Evolutionary conservation across 1,140 invertebrate genomes (phyloP).

Genomic region (Geopemphigus sp.): DNA sequence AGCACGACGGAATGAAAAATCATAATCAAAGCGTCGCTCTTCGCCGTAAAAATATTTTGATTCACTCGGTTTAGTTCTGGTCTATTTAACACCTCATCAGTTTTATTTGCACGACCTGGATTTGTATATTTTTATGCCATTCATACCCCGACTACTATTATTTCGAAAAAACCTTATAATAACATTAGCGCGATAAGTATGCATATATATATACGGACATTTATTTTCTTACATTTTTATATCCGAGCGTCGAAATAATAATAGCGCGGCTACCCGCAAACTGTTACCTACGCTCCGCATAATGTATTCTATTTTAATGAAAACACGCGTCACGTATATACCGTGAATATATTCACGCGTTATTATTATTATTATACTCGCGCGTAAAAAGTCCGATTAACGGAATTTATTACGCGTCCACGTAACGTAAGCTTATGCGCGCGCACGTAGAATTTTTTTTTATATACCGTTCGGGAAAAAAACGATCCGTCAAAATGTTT

Average conservation of each 20-base stretch:
- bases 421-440: not conserved
- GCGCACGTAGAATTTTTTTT: not conserved
- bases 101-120: slow-evolving; percentile 45
- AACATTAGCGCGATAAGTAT: slow-evolving; percentile 19
- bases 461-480: not conserved
- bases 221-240: not conserved
- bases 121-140: slow-evolving; percentile 35
- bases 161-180: slow-evolving; percentile 20
- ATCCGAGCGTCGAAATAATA: not conserved
- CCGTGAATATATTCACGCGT: too few species aligned
- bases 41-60: slow-evolving; percentile 19
- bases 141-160: slow-evolving; percentile 33
- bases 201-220: not conserved
- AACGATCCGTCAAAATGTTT: not conserved
- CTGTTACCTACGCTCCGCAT: not conserved
- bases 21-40: not conserved
- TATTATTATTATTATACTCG: too few species aligned
- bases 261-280: too few species aligned
- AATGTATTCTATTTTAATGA: slow-evolving; percentile 26
- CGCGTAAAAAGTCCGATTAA: not conserved
- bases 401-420: not conserved
- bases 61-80: slow-evolving; percentile 39
- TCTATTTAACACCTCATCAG: slow-evolving; percentile 40
- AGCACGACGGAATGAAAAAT: not conserved
- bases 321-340: not conserved